Conservation (phyloP, 2,797 vertebrate species). For the Oreonectes daqikongensis region DNA sequence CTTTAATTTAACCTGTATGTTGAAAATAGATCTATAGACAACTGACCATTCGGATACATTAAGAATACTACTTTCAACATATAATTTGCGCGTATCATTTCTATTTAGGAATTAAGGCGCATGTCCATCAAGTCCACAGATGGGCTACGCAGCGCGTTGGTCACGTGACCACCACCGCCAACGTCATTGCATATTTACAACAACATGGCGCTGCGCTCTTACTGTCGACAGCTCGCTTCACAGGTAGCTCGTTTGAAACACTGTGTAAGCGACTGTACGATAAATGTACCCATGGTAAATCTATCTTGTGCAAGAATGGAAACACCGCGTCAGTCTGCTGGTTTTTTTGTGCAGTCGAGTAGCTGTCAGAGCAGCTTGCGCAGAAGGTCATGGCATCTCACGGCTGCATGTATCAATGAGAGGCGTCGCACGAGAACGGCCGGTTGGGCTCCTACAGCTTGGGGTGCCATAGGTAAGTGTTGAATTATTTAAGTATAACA, state of each 20-base stretch:
- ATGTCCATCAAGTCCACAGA: too few species aligned
- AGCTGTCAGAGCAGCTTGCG: not conserved
- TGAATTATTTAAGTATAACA: not conserved
- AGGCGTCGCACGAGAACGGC: not conserved
- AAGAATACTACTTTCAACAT: too few species aligned
- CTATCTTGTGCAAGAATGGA: not conserved
- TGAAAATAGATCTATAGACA: too few species aligned
- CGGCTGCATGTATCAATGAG: not conserved
- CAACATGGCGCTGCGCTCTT: constrained; percentile 57
- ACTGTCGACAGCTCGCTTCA: constrained; percentile 25
- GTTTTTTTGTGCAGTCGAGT: not conserved
- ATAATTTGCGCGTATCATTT: too few species aligned
- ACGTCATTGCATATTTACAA: constrained; percentile 2
- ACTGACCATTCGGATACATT: too few species aligned
- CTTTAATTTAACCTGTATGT: too few species aligned
- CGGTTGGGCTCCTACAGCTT: constrained; percentile 34
- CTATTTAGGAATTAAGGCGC: too few species aligned
- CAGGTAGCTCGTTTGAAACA: constrained; percentile 11
- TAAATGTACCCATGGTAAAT: not conserved
- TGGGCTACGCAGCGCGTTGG: too few species aligned
- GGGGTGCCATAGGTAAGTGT: constrained; percentile 60
- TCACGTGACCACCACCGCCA: constrained; percentile 31
- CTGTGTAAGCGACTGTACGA: not conserved
- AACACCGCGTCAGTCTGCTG: not conserved
- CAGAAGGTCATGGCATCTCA: constrained; percentile 52